Base-by-base conservation (phyloP, 2,888 invertebrate genomes). In the Hypomecis punctinalis region DNA sequence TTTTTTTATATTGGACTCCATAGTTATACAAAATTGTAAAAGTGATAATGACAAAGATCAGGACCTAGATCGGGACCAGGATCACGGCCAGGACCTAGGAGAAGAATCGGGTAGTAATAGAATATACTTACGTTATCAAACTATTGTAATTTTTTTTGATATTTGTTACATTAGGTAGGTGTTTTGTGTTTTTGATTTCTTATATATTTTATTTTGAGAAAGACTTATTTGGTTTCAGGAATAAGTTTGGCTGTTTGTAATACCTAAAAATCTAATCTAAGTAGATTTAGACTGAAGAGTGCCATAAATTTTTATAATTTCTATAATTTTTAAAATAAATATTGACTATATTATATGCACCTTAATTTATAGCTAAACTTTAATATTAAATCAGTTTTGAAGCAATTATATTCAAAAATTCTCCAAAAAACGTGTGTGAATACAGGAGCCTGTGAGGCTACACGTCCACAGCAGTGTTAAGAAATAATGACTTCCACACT, bases 381-480 rank as follows among this genome's bases (percentile, higher is more conserved):
- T 33, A 35, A 48, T 48, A 35, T 48, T 48, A 10, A 33, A 48
- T 48, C 46, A 46, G 46, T 46, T 46, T 13, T 46, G 13, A 46
- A 46, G 13, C 46, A 6, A 46, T 13, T 11, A n/a, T 51, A 48
- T 35, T 35, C 33, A 3, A 47, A 47, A 47, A 23, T 6, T 13
- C 5, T 8, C 0, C 11, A 47, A 47, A 23, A 47, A 47, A 8
- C 8, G 23, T 8, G 39, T 39, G 5, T 39, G 39, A 5, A 39
- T 39, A 39, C 7, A 39, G 39, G 9, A 48, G 35, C 33, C 35
- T 33, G 35, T 13, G 46, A 46, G 13, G 7, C 39, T 39, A 11
- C 35, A 48, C 48, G 48, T 48, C 48, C 48, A 48, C 35, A 48
- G 48, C 35, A 48, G 48, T 48, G 48, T 48, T 35, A 48, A 35